Base-by-base conservation (phyloP, 64 coral and sea anemone species). In the Trachythela sp. region DNA sequence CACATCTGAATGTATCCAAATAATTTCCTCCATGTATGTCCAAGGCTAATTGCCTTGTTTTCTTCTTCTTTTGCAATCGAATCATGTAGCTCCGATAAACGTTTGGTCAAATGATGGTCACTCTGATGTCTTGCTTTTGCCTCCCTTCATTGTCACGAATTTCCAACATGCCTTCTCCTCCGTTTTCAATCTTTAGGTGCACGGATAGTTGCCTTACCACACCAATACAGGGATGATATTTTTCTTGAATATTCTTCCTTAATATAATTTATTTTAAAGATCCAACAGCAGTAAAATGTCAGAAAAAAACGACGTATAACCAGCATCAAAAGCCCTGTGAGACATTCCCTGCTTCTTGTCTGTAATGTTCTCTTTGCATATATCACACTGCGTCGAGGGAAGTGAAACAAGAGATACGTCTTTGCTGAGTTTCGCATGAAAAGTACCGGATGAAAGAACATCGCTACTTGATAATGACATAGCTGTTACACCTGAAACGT, bases 1-100 rank as follows among this genome's bases (percentile, higher is more conserved):
- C 27, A 29, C 83, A 72, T 84, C 37, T 91, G 84, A 86, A 86
- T 85, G 49, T 91, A 91, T 22, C 84, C 84, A 91, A 91, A 91
- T 15, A 86, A 71, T 20, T 34, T 85, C 26, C 83, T 36, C 49
- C 83, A 77, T 17, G 30, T 24, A 54, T 89, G 75, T 37, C 24
- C 29, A 84, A 89, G 88, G 13, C 38, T 80, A 35, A 89, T 83
- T 9, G 88, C 76, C 39, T 36, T 88, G 1, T 67, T n/a, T 48
- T 67, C 59, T 41, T 45, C 87, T 67, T 72, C 87, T 86, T 86
- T 4, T 34, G 85, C 31, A 54, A 36, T 51, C 8, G 35, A 31
- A 33, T 30, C 13, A 54, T 24, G 45, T 39, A 29, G 18, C 0
- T 37, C 2, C 9, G 50, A 59, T 29, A 50, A 87, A 27, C 32